Evolutionary conservation across 2,888 invertebrate species (phyloP).

Genomic region (Hedya salicella): DNA sequence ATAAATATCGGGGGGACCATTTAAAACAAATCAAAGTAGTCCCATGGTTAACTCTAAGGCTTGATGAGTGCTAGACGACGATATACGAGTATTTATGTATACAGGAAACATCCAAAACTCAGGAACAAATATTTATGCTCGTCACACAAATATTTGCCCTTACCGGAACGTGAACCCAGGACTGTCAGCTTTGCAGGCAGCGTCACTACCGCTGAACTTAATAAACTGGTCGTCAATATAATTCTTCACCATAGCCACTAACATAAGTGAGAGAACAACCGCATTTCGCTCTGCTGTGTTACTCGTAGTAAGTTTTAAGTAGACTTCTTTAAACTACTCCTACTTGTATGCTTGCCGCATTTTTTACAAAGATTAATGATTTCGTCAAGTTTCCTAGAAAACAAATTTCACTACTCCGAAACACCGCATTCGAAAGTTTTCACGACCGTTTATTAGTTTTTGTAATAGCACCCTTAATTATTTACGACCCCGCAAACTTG

Average conservation of each 20-base stretch:
- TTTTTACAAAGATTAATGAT: conserved; percentile 10
- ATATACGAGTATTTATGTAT: too few species aligned
- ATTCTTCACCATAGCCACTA: neutral
- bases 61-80: too few species aligned
- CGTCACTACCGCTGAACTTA: too few species aligned
- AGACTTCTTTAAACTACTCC: conserved; percentile 21
- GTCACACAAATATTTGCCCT: too few species aligned
- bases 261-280: neutral
- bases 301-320: conserved; percentile 25
- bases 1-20: too few species aligned
- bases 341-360: conserved; percentile 4
- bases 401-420: neutral
- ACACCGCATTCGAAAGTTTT: neutral
- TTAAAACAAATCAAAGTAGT: too few species aligned
- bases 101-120: too few species aligned
- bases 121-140: too few species aligned
- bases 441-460: conserved; percentile 23
- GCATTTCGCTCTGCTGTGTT: conserved; percentile 17
- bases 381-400: conserved; percentile 4
- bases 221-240: too few species aligned
- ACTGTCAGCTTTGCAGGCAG: too few species aligned
- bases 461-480: conserved; percentile 24
- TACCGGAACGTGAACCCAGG: too few species aligned
- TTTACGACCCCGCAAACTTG: conserved; percentile 16
- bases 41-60: too few species aligned